Conservation (phyloP, 2,797 vertebrate genomes). For the Enteromius argenteus region DNA sequence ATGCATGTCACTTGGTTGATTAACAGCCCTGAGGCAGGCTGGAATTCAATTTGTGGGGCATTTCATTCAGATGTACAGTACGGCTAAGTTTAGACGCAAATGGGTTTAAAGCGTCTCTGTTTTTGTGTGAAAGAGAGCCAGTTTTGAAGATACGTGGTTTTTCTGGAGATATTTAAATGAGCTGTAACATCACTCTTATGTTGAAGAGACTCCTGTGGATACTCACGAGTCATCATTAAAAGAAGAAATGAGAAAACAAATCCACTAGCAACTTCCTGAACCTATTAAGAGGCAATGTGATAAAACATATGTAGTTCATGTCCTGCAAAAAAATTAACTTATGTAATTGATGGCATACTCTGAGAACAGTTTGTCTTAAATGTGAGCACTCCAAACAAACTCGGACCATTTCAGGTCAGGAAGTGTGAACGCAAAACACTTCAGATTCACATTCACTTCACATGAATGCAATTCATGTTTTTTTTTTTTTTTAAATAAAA, state of each 20-base stretch:
- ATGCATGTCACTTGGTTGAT: constrained; percentile 21
- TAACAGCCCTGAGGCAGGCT: constrained; percentile 13
- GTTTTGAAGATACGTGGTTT: background rate
- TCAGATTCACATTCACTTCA: background rate
- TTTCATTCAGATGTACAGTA: background rate
- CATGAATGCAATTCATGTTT: background rate
- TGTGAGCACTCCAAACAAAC: background rate
- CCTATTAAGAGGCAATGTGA: background rate
- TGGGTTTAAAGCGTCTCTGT: background rate
- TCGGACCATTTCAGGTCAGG: background rate
- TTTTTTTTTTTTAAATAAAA: too few relatives aligned
- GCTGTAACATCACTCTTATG: constrained; percentile 41
- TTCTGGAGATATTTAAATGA: constrained; percentile 26
- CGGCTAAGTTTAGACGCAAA: background rate
- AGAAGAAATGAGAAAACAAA: constrained; percentile 39
- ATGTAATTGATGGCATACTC: background rate
- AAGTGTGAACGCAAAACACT: background rate
- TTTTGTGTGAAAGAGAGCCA: constrained; percentile 33
- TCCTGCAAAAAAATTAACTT: background rate
- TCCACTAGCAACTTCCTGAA: constrained; percentile 27
- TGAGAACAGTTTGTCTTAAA: background rate
- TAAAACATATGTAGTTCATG: background rate
- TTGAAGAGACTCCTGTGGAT: constrained; percentile 51
- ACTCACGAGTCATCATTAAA: constrained; percentile 30
- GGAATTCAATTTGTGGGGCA: constrained; percentile 23